Conservation (phyloP, 2,797 vertebrate genomes). For the Caiman crocodilus region DNA sequence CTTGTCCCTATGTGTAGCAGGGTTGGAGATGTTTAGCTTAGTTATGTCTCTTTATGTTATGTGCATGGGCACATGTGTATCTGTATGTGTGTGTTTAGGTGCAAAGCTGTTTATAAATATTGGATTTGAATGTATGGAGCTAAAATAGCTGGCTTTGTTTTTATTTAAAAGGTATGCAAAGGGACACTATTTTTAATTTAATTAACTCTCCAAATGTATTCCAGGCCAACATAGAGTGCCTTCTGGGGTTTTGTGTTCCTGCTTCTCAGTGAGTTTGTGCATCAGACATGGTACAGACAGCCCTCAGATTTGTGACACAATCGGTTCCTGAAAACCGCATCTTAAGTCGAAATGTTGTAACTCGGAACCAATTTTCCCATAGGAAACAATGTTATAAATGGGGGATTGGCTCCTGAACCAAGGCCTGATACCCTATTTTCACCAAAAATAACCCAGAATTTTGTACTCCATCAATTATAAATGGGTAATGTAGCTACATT, state of each 20-base stretch:
- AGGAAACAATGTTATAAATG: too few species aligned
- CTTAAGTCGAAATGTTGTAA: too few species aligned
- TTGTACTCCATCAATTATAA: too few species aligned
- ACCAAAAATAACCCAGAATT: too few species aligned
- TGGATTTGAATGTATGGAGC: neutral
- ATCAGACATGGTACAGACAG: too few species aligned
- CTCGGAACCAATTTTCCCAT: too few species aligned
- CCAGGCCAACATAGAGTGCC: rapidly evolving
- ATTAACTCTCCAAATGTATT: neutral
- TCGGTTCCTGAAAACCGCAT: too few species aligned
- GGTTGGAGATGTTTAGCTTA: neutral
- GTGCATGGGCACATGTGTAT: neutral
- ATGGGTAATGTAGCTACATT: too few species aligned
- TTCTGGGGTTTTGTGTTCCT: neutral
- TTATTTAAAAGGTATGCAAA: neutral
- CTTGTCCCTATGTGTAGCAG: neutral
- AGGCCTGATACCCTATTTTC: too few species aligned
- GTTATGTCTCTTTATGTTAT: neutral
- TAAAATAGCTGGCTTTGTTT: neutral
- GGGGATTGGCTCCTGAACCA: too few species aligned
- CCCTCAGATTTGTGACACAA: too few species aligned
- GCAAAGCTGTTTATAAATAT: neutral
- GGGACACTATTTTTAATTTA: neutral
- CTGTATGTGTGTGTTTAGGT: neutral
- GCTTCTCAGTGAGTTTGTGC: neutral